These are phyloP conservation scores for Sebastes oblongus DNA, from an alignment of 2,797 vertebrate species.

Conservation along the genomic window DNA sequence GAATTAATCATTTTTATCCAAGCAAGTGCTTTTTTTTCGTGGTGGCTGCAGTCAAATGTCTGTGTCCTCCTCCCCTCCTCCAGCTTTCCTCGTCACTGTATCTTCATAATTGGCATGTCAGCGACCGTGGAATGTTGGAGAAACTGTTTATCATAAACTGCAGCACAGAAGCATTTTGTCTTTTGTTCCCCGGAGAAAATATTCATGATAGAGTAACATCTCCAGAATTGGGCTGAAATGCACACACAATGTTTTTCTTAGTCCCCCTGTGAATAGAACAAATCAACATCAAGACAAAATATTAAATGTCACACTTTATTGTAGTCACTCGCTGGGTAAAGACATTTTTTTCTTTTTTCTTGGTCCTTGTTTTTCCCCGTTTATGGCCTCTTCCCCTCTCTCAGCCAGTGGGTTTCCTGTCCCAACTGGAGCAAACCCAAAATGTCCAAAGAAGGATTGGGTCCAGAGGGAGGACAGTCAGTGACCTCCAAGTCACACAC, in stretches of 20 bases:
- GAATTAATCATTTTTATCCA: background rate
- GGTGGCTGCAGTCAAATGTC: constrained; percentile 44
- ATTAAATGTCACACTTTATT: constrained; percentile 49
- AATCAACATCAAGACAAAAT: constrained; percentile 48
- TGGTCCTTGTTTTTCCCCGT: constrained; percentile 43
- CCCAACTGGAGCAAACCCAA: constrained; percentile 65
- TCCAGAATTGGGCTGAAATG: constrained; percentile 38
- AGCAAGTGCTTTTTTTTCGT: constrained; percentile 34
- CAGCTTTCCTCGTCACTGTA: constrained; percentile 37
- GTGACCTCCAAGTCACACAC: constrained; percentile 18
- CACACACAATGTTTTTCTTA: constrained; percentile 17
- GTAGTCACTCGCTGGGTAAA: constrained; percentile 24
- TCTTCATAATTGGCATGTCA: constrained; percentile 64
- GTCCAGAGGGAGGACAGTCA: constrained; percentile 45
- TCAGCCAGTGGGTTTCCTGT: constrained; percentile 70
- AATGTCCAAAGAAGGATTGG: constrained; percentile 65
- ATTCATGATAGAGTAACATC: constrained; percentile 37
- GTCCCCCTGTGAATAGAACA: constrained; percentile 21
- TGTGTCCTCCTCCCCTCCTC: constrained; percentile 33
- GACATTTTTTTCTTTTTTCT: constrained; percentile 8
- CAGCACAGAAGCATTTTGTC: constrained; percentile 48
- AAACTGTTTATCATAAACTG: constrained; percentile 60
- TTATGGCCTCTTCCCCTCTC: constrained; percentile 70
- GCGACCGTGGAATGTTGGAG: constrained; percentile 51
- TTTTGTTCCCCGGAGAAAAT: constrained; percentile 48